phyloP scores from a whole-genome alignment of 2,888 invertebrate genomes.

The Dryococelus australis region DNA sequence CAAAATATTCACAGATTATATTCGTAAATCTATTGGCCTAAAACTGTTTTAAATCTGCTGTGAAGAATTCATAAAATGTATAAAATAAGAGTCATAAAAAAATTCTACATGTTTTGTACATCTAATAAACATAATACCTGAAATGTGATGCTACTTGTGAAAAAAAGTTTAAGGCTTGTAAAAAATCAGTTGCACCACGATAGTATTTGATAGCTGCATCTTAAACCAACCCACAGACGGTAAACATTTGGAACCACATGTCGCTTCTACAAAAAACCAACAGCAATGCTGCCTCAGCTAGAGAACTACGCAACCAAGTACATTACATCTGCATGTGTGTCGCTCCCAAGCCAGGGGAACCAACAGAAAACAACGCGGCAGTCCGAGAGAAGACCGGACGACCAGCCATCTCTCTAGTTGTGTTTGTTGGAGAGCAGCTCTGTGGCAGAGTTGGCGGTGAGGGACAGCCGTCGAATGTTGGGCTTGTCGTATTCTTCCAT shows the following conservation, averaged over 20 bases:
- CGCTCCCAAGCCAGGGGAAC: no score
- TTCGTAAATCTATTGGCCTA: neutral
- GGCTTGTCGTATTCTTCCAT: slow-evolving; percentile 87
- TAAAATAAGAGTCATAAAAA: neutral
- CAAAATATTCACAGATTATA: neutral
- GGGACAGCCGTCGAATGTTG: slow-evolving; percentile 76
- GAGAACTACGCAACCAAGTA: neutral
- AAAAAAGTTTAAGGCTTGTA: neutral
- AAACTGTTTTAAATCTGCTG: neutral
- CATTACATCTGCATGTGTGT: no score
- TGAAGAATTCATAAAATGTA: neutral
- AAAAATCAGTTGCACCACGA: neutral
- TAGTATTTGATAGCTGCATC: neutral
- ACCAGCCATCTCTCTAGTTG: slow-evolving; percentile 32
- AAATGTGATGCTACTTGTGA: neutral
- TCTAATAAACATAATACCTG: neutral
- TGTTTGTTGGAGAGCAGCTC: slow-evolving; percentile 39
- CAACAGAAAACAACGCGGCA: neutral
- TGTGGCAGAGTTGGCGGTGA: slow-evolving; percentile 58
- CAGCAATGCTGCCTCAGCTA: neutral
- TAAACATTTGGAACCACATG: neutral
- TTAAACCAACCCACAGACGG: neutral
- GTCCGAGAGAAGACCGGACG: neutral
- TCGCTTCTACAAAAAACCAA: slow-evolving; percentile 7
- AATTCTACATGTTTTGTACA: neutral